Evolutionary conservation across 2,797 vertebrate species (phyloP), one percentile per base, ranked within the genome.

Genomic region (Pogonophryne albipinna): DNA sequence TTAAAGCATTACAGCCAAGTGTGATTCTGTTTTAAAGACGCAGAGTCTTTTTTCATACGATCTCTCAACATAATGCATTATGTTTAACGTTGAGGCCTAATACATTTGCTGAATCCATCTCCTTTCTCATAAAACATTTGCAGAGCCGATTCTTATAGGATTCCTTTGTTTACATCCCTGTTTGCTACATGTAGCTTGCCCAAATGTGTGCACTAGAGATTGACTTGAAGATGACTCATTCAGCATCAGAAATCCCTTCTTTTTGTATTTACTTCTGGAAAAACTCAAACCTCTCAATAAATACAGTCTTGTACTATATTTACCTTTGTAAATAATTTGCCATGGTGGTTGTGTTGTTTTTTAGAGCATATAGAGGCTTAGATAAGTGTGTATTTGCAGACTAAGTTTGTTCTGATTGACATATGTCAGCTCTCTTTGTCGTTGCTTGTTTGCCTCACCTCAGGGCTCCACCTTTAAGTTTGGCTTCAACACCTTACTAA

Each of bases 401-500:
- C 41, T 44, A 0, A 17, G 19, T n/a, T 53, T 49, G 38, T 50
- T 23, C 47, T 58, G 19, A 80, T 14, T 78, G 65, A 61, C 57
- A 73, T n/a, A 20, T 23, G 12, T 44, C 38, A 45, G 20, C 44
- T 27, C 50, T 73, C 8, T 31, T 14, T 10, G 41, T 10, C 17
- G 17, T 27, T 16, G 3, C 20, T 67, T 46, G 23, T 66, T 66
- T 46, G 14, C 17, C 60, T 78, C 44, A 34, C 3, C 15, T 10
- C 20, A 17, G 4, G 11, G 6, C 59, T 31, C 10, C 46, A 69
- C n/a, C 42, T 14, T 4, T 55, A 63, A 53, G 58, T 20, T 80
- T 73, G 44, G 34, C 19, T 62, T 55, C 3, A 31, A 17, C 63
- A 66, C 53, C 34, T 53, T 55, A 71, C 41, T 52, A 61, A 34